Conservation (phyloP, 2,888 invertebrate genomes). For the Athalia circularis region DNA sequence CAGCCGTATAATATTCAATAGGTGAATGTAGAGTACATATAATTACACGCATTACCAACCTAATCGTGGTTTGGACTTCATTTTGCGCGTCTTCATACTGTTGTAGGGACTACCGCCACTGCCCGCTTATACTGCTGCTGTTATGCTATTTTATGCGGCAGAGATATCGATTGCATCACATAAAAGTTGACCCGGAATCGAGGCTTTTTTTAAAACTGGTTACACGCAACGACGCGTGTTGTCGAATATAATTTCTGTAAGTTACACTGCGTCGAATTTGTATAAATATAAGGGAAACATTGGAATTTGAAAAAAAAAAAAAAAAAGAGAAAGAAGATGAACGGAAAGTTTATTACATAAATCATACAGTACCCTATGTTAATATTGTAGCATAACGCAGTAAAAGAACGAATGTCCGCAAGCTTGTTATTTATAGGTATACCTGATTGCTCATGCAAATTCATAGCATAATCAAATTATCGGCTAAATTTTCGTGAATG, state of each 20-base stretch:
- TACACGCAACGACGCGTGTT: slow-evolving; percentile 35
- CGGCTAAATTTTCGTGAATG: slow-evolving; percentile 9
- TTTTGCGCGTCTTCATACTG: background rate
- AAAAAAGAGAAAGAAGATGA: no score
- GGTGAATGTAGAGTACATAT: no score
- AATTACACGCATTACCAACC: no score
- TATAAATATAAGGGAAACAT: background rate
- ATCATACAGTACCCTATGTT: no score
- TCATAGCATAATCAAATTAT: background rate
- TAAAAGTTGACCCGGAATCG: slow-evolving; percentile 44
- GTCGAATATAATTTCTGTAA: slow-evolving; percentile 9
- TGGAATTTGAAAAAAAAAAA: background rate
- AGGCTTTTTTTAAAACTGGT: slow-evolving; percentile 26
- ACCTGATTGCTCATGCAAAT: no score
- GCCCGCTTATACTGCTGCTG: slow-evolving; percentile 20
- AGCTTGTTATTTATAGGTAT: no score
- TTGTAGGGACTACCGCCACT: slow-evolving; percentile 33
- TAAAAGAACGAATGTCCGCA: no score
- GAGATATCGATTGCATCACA: slow-evolving; percentile 45
- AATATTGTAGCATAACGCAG: no score
- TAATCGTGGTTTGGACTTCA: no score
- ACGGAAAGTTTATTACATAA: no score
- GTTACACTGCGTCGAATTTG: slow-evolving; percentile 10
- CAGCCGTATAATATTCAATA: slow-evolving; percentile 17
- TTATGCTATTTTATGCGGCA: slow-evolving; percentile 45